phyloP scores from a whole-genome alignment of 2,888 invertebrate genomes.

The Bugulina stolonifera region DNA sequence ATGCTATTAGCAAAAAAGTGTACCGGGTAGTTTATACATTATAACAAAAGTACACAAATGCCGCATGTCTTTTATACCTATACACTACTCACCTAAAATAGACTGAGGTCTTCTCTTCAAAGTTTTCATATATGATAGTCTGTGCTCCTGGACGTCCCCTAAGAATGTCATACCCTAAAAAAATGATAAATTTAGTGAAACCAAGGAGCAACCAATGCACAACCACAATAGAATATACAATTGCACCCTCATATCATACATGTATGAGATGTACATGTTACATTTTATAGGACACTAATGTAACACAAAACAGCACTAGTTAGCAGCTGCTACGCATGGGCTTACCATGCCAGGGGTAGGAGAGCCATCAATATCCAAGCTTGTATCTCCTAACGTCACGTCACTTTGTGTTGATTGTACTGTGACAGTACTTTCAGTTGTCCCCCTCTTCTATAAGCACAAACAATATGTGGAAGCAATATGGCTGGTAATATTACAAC shows the following conservation, averaged over 20 bases:
- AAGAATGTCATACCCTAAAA: constrained; percentile 13
- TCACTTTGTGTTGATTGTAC: neutral
- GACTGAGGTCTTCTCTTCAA: constrained; percentile 20
- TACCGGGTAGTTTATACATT: neutral
- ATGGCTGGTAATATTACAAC: neutral
- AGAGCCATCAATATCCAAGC: too few relatives aligned
- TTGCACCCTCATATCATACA: too few relatives aligned
- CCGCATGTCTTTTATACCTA: neutral
- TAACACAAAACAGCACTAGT: too few relatives aligned
- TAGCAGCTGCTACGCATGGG: too few relatives aligned
- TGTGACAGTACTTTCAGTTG: neutral
- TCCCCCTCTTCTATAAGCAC: neutral
- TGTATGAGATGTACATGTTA: too few relatives aligned
- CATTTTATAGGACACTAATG: too few relatives aligned
- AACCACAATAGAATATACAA: too few relatives aligned
- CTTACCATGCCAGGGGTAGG: too few relatives aligned
- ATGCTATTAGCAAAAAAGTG: neutral
- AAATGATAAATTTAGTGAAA: neutral
- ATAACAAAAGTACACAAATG: neutral
- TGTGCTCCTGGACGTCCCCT: neutral
- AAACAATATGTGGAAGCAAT: neutral
- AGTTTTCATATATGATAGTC: neutral
- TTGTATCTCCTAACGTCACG: neutral
- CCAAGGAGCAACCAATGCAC: too few relatives aligned
- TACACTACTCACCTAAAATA: neutral